These are phyloP conservation scores for Callipepla californica DNA, from an alignment of 2,113 vertebrate species.

Conservation along the genomic window DNA sequence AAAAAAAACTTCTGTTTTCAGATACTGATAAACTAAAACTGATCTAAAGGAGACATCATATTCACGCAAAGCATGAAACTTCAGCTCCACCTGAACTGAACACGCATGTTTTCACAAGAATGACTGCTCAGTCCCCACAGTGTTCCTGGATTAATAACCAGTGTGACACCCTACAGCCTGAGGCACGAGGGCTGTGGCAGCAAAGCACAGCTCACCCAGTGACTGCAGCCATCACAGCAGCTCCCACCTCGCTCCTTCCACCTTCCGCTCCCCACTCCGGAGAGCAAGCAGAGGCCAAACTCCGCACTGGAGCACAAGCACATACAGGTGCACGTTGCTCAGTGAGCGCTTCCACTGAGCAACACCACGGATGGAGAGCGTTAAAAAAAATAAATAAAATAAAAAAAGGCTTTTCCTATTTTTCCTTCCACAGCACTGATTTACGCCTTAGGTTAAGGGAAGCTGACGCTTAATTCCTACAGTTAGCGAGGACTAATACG, in stretches of 20 bases:
- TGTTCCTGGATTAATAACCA: slow-evolving; percentile 24
- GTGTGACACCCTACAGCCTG: neutral
- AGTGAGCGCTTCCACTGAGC: neutral
- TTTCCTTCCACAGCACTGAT: neutral
- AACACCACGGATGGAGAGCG: neutral
- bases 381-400: neutral
- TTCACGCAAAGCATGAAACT: neutral
- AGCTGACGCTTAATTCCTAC: slow-evolving; percentile 46
- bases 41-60: neutral
- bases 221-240: slow-evolving; percentile 4
- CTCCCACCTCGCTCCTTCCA: slow-evolving; percentile 13
- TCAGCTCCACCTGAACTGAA: neutral
- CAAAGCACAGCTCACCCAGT: neutral
- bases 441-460: slow-evolving; percentile 16
- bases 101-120: neutral
- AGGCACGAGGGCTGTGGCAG: slow-evolving; percentile 19
- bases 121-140: neutral
- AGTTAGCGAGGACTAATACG: neutral
- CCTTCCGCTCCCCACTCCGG: neutral
- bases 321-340: neutral
- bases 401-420: neutral
- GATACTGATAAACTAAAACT: neutral
- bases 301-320: neutral
- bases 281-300: neutral
- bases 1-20: neutral